phyloP scores from a whole-genome alignment of 2,113 vertebrate species.

The Lucifuga dentata region DNA sequence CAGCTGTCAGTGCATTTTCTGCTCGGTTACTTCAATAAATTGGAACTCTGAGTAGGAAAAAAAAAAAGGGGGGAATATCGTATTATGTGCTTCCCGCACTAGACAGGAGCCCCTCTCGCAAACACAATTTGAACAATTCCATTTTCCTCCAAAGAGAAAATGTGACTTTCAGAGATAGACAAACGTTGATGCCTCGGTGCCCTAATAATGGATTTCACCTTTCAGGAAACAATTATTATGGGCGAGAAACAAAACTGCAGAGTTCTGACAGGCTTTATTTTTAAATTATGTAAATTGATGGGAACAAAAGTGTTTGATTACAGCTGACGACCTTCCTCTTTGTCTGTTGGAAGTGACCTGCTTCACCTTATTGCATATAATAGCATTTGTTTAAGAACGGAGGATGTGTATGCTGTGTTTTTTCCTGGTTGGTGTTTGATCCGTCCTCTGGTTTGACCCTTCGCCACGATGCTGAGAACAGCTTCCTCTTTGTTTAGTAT shows the following conservation, averaged over 20 bases:
- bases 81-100: constrained; percentile 88
- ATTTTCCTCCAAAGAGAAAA: constrained; percentile 89
- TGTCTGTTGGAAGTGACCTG: constrained; percentile 12
- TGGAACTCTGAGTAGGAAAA: constrained; percentile 91
- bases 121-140: constrained; percentile 89
- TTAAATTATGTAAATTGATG: constrained; percentile 57
- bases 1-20: constrained; percentile 99
- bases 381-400: neutral
- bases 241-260: constrained; percentile 43
- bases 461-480: constrained; percentile 7
- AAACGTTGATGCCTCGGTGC: constrained; percentile 87
- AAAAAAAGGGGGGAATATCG: constrained; percentile 92
- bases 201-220: constrained; percentile 77
- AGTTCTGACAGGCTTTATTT: constrained; percentile 46
- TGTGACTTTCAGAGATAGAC: constrained; percentile 88
- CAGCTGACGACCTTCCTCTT: constrained; percentile 31
- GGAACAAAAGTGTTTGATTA: constrained; percentile 41
- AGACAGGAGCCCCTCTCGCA: constrained; percentile 85
- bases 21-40: constrained; percentile 99
- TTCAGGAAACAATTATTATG: constrained; percentile 77
- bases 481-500: constrained; percentile 63
- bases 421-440: neutral
- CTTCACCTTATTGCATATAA: neutral
- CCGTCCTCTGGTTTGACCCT: constrained; percentile 28
- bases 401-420: neutral